Evolutionary conservation across 35 echinoderm and acorn worm species (phyloP).

Genomic region (Holothuria glaberrima): DNA sequence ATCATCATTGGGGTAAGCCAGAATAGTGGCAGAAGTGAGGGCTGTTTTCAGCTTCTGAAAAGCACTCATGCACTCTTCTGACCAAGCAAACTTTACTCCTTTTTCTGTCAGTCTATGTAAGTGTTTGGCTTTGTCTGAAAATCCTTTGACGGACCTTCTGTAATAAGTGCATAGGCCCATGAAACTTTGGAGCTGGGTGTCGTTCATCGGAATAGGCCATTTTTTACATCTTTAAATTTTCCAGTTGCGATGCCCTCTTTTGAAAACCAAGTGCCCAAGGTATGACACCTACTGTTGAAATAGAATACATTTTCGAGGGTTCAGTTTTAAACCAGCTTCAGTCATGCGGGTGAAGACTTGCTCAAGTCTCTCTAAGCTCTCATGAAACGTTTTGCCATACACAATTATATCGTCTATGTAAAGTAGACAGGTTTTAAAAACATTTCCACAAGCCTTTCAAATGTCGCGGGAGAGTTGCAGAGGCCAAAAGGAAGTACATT

Average conservation of each 20-base stretch:
- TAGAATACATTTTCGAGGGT: constrained; percentile 34
- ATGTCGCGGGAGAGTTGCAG: too few species aligned
- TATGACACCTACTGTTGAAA: constrained; percentile 41
- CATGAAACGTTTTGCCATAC: too few species aligned
- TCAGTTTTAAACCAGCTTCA: constrained; percentile 44
- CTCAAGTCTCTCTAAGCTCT: too few species aligned
- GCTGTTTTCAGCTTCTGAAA: constrained; percentile 60
- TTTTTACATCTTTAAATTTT: constrained; percentile 49
- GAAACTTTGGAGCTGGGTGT: constrained; percentile 49
- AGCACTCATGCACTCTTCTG: constrained; percentile 26
- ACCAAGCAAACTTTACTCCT: constrained; percentile 52
- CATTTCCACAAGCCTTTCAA: too few species aligned
- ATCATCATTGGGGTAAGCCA: too few species aligned
- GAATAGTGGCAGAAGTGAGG: too few species aligned
- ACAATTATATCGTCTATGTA: too few species aligned
- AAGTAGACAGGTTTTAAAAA: not conserved
- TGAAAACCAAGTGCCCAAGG: constrained; percentile 64
- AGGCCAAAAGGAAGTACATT: too few species aligned
- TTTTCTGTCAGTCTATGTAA: too few species aligned
- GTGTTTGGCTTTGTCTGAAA: constrained; percentile 44
- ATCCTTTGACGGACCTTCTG: constrained; percentile 55
- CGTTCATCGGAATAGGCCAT: too few species aligned
- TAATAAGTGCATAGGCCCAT: constrained; percentile 59
- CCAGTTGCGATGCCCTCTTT: constrained; percentile 18
- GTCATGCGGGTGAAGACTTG: not conserved